Percentiles rank a stretch among this genome's conserved stretches.
Evolutionary conservation across 2,113 vertebrate species (phyloP).

Genomic region (Hemiscyllium ocellatum): DNA sequence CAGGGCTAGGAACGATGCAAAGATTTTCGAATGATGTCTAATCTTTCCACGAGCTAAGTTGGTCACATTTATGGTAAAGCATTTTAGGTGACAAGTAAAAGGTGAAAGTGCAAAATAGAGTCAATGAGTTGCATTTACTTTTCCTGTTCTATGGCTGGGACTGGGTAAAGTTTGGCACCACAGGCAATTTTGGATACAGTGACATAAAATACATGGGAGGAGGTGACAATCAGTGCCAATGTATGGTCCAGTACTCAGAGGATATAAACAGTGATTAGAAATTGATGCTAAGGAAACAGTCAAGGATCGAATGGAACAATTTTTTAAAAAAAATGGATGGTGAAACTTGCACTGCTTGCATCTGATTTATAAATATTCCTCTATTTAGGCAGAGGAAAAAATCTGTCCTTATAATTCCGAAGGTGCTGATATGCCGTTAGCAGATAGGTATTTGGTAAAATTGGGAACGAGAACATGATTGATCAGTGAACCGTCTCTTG

Average conservation of each 20-base stretch:
- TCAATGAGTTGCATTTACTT: neutral
- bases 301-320: neutral
- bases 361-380: neutral
- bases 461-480: neutral
- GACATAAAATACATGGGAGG: no score
- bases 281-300: neutral
- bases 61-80: neutral
- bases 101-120: neutral
- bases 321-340: neutral
- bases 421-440: neutral
- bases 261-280: neutral
- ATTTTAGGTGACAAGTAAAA: neutral
- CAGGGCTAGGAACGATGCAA: neutral
- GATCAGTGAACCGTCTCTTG: neutral
- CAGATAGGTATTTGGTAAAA: constrained; percentile 11
- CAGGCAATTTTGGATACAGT: no score
- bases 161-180: neutral
- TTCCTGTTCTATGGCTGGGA: neutral
- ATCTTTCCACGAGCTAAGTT: neutral
- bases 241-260: neutral
- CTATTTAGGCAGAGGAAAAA: neutral
- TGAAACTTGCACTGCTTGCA: neutral
- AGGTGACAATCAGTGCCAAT: neutral
- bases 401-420: neutral
- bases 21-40: neutral